phyloP scores from a whole-genome alignment of 35 echinoderm and acorn worm species.

The Acanthaster planci region DNA sequence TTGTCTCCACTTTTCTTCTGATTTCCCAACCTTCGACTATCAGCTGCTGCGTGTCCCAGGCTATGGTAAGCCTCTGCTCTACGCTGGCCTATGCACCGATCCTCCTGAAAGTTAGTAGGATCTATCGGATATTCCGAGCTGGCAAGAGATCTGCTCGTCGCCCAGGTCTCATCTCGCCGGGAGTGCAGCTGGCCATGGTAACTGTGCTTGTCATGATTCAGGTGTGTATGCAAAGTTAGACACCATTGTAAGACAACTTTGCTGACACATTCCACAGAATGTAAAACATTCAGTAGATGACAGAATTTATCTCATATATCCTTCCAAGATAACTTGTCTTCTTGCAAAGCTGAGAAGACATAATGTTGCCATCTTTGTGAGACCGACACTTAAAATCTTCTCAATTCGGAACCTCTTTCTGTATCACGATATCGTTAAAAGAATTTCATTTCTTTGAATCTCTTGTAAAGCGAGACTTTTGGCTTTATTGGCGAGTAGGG shows the following conservation, averaged over 20 bases:
- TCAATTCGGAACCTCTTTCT: too few species aligned
- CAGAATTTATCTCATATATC: too few species aligned
- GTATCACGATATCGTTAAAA: too few species aligned
- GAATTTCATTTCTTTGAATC: too few species aligned
- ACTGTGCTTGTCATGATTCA: conserved; percentile 17
- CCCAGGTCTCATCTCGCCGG: not conserved
- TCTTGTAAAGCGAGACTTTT: too few species aligned
- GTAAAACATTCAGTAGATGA: too few species aligned
- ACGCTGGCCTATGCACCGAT: conserved; percentile 15
- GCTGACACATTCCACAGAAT: too few species aligned
- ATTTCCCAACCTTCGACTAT: not conserved
- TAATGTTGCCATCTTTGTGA: too few species aligned
- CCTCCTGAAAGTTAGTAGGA: conserved; percentile 21
- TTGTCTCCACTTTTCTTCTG: not conserved
- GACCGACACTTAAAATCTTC: too few species aligned
- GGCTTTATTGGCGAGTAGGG: too few species aligned
- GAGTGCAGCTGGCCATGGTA: conserved; percentile 22
- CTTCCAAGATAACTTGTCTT: too few species aligned
- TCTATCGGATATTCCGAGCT: conserved; percentile 35
- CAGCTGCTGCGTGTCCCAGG: not conserved
- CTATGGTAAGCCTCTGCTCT: not conserved
- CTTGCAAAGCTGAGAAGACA: too few species aligned
- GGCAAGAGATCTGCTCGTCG: conserved; percentile 36
- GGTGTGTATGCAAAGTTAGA: not conserved
- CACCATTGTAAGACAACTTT: not conserved